Percentiles rank a stretch among this genome's conserved stretches.
These are phyloP conservation scores for Ariolimax columbianus DNA, from an alignment of 2,888 invertebrate genomes.

Conservation along the genomic window DNA sequence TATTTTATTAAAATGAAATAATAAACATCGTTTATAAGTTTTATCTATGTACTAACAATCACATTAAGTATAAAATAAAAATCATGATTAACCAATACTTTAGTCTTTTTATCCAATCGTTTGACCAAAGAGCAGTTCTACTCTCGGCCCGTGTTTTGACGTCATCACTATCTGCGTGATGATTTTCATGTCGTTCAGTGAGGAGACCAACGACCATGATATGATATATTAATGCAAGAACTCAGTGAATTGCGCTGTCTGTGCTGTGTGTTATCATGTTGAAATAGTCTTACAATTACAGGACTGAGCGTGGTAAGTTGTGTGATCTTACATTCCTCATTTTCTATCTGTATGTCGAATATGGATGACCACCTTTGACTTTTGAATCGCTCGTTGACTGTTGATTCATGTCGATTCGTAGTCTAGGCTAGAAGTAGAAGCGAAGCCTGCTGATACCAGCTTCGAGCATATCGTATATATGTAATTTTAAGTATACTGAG, in stretches of 20 bases:
- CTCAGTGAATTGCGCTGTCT: not conserved
- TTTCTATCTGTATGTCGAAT: not conserved
- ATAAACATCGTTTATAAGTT: not conserved
- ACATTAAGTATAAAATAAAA: not conserved
- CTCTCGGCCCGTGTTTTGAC: conserved; percentile 8
- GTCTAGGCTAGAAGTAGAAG: not conserved
- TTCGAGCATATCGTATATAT: not conserved
- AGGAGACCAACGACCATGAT: conserved; percentile 1
- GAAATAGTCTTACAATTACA: not conserved
- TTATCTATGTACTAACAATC: not conserved
- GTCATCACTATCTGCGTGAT: conserved; percentile 42
- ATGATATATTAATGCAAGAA: conserved; percentile 16
- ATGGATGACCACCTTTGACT: not conserved
- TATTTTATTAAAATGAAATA: not conserved
- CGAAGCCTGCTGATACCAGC: not conserved
- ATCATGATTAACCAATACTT: not conserved
- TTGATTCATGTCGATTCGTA: not conserved
- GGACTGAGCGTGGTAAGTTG: conserved; percentile 12
- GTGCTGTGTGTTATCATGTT: conserved; percentile 5
- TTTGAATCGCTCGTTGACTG: not conserved
- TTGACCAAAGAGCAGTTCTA: not conserved
- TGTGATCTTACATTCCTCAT: not conserved
- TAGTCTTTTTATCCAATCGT: conserved; percentile 17
- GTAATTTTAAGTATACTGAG: not conserved
- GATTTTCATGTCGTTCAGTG: conserved; percentile 26